A percentile compares a stretch with the other conserved stretches of the same genome.
These are phyloP conservation scores for Nyctalus aviator DNA, from an alignment of 2,797 vertebrate genomes.

Conservation along the genomic window DNA sequence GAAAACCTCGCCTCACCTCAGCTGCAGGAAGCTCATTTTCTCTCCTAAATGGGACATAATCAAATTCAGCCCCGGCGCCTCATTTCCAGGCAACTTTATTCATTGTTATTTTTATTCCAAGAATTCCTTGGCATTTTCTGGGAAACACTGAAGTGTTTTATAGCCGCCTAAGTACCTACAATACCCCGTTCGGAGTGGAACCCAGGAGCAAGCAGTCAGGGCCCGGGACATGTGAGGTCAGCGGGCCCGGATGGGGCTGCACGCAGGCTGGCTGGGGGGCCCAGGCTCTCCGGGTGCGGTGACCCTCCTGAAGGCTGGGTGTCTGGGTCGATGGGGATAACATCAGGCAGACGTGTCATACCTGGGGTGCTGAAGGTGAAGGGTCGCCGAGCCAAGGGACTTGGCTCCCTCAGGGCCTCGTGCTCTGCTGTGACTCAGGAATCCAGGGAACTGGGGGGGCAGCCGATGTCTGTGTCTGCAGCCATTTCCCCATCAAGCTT, in stretches of 20 bases:
- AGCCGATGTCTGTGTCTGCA: rapidly evolving
- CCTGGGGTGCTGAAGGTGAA: background rate
- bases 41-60: constrained; percentile 79
- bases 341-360: background rate
- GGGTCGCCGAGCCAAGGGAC: background rate
- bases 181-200: constrained; percentile 74
- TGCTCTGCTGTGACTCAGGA: background rate
- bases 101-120: constrained; percentile 86
- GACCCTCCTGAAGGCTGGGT: background rate
- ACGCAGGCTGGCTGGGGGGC: rapidly evolving
- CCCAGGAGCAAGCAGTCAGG: background rate
- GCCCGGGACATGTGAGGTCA: constrained; percentile 57
- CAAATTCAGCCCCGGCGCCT: constrained; percentile 80
- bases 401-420: background rate
- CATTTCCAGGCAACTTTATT: constrained; percentile 85
- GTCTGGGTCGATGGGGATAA: rapidly evolving
- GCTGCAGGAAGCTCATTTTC: constrained; percentile 77
- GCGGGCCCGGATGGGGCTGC: background rate
- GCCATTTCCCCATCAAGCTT: background rate
- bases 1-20: constrained; percentile 73
- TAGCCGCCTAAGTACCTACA: constrained; percentile 72
- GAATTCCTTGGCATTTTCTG: constrained; percentile 84
- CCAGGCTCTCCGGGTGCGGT: rapidly evolving
- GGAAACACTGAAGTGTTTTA: constrained; percentile 82
- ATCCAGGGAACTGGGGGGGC: background rate